Percentiles rank a stretch among this genome's conserved stretches.
Evolutionary conservation across 1,140 invertebrate genomes (phyloP).

Genomic region (Asobara japonica): DNA sequence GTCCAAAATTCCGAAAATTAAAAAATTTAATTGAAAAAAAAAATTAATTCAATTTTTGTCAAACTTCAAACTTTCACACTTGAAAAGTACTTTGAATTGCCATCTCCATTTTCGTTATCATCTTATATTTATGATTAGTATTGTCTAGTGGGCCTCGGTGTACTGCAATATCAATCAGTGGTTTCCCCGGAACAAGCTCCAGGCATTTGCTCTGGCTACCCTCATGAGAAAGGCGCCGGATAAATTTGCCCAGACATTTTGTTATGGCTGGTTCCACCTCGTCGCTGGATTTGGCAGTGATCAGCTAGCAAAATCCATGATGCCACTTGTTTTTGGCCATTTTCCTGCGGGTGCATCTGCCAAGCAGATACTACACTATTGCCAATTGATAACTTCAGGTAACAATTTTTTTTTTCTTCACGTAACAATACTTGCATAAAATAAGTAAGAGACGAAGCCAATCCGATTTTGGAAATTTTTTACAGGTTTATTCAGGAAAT

Average conservation of each 20-base stretch:
- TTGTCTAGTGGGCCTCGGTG: conserved; percentile 59
- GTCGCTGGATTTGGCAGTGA: conserved; percentile 63
- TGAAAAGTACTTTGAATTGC: no score
- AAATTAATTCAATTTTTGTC: no score
- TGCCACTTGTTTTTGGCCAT: conserved; percentile 73
- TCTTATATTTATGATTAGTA: conserved; percentile 38
- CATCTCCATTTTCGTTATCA: conserved; percentile 24
- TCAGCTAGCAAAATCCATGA: conserved; percentile 62
- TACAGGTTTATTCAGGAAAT: conserved; percentile 65
- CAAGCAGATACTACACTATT: conserved; percentile 73
- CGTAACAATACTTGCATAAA: background rate
- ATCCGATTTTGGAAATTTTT: conserved; percentile 46
- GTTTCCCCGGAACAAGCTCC: conserved; percentile 58
- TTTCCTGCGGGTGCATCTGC: conserved; percentile 79
- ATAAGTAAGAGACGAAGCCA: background rate
- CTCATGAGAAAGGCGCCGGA: conserved; percentile 57
- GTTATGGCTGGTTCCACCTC: conserved; percentile 57
- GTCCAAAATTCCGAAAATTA: no score
- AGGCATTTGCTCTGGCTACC: conserved; percentile 53
- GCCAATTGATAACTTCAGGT: conserved; percentile 66
- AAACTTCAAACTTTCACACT: no score
- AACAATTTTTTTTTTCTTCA: conserved; percentile 29
- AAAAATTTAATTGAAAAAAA: no score
- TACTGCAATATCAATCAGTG: conserved; percentile 62
- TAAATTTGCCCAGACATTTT: conserved; percentile 55